Conservation (phyloP, 1,140 invertebrate species). For the Papilio xuthus region DNA sequence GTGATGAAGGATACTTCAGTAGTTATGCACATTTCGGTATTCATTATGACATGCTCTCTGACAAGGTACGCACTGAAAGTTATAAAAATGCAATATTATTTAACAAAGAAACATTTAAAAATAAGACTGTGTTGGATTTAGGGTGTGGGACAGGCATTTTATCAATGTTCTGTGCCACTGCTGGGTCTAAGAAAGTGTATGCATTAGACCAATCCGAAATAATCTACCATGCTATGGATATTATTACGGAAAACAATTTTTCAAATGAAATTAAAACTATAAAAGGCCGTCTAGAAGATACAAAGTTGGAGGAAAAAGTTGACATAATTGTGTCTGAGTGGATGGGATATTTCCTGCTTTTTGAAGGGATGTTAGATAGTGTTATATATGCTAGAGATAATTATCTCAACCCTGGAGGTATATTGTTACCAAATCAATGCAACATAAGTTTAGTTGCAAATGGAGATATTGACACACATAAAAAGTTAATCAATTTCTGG, state of each 20-base stretch:
- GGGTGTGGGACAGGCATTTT: slow-evolving; percentile 97
- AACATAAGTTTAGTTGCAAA: slow-evolving; percentile 94
- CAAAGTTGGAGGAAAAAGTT: slow-evolving; percentile 91
- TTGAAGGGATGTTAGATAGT: slow-evolving; percentile 98
- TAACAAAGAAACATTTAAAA: slow-evolving; percentile 86
- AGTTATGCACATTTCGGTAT: slow-evolving; percentile 99
- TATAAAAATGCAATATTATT: slow-evolving; percentile 96
- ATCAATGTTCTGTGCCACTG: slow-evolving; percentile 97
- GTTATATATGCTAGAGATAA: slow-evolving; percentile 95
- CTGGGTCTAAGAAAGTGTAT: slow-evolving; percentile 94
- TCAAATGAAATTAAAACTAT: slow-evolving; percentile 84
- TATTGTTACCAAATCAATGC: slow-evolving; percentile 94
- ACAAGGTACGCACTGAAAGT: slow-evolving; percentile 95
- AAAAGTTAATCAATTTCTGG: slow-evolving; percentile 93
- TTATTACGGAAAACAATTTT: slow-evolving; percentile 88
- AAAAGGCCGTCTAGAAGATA: slow-evolving; percentile 94
- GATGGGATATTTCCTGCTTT: slow-evolving; percentile 99
- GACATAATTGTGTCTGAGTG: slow-evolving; percentile 99
- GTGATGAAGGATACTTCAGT: slow-evolving; percentile 94
- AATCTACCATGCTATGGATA: slow-evolving; percentile 90
- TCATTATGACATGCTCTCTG: slow-evolving; percentile 97
- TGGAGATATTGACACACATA: slow-evolving; percentile 91
- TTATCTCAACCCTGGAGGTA: slow-evolving; percentile 88
- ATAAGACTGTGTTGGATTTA: slow-evolving; percentile 95
- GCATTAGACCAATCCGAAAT: slow-evolving; percentile 96